These are phyloP conservation scores for Pemphigus obesinymphae DNA, from an alignment of 1,140 invertebrate genomes.

Conservation along the genomic window DNA sequence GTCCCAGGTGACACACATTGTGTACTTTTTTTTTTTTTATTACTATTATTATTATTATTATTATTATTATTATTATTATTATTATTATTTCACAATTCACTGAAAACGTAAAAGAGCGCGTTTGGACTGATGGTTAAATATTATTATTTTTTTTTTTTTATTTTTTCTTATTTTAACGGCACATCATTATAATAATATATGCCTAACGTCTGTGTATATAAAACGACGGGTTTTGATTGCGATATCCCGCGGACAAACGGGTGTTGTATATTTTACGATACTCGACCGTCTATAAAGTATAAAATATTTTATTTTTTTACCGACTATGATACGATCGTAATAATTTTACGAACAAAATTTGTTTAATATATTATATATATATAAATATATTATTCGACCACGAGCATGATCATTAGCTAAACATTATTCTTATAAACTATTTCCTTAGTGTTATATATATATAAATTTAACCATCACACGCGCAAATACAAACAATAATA, in stretches of 20 bases:
- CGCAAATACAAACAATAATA: neutral
- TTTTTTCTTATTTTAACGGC: neutral
- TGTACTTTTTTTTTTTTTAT: constrained; percentile 10
- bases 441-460: neutral
- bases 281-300: neutral
- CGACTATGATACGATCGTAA: no score
- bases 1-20: constrained; percentile 29
- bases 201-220: neutral
- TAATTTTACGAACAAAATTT: neutral
- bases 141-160: neutral
- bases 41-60: constrained; percentile 7
- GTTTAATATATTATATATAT: no score
- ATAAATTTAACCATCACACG: neutral
- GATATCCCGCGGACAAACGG: neutral
- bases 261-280: neutral
- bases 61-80: no score
- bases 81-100: neutral
- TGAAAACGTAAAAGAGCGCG: neutral
- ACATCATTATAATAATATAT: constrained; percentile 16
- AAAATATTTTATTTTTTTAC: no score
- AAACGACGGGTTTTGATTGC: neutral
- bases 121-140: constrained; percentile 11
- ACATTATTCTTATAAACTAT: neutral
- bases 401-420: neutral
- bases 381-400: no score